These are phyloP conservation scores for Arbacia lixula DNA, from an alignment of 53 echinoderm and acorn worm species.

Conservation along the genomic window DNA sequence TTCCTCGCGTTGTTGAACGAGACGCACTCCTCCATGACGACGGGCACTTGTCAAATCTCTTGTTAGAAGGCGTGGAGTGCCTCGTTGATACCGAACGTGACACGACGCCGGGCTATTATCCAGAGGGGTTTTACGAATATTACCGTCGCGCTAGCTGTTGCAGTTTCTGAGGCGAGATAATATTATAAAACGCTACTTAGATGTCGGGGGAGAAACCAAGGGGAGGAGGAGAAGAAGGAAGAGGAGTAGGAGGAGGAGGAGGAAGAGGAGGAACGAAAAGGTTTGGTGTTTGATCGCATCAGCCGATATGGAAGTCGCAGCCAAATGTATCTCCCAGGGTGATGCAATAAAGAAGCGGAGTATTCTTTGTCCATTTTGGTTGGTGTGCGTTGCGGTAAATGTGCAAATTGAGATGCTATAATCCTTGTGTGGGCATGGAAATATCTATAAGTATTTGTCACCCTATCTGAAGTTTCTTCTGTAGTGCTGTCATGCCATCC, in stretches of 20 bases:
- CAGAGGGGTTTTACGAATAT: slow-evolving; percentile 46
- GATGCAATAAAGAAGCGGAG: slow-evolving; percentile 38
- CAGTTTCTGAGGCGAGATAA: slow-evolving; percentile 45
- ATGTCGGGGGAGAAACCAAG: slow-evolving; percentile 37
- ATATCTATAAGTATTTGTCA: slow-evolving; percentile 36
- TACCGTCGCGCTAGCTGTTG: slow-evolving; percentile 22
- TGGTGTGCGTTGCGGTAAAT: slow-evolving; percentile 7
- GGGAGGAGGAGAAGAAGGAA: slow-evolving; percentile 24
- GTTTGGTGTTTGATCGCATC: slow-evolving; percentile 33
- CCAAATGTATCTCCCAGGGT: slow-evolving; percentile 40
- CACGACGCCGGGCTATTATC: slow-evolving; percentile 39
- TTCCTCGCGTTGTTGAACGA: not conserved
- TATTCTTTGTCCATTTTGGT: slow-evolving; percentile 18
- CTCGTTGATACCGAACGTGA: slow-evolving; percentile 50
- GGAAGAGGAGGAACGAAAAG: slow-evolving; percentile 18
- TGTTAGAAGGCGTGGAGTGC: slow-evolving; percentile 8
- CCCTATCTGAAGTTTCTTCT: slow-evolving; percentile 24
- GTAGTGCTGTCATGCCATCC: slow-evolving; percentile 22
- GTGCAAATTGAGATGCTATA: slow-evolving; percentile 27
- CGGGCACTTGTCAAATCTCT: slow-evolving; percentile 36
- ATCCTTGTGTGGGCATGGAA: slow-evolving; percentile 40
- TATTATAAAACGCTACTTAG: slow-evolving; percentile 53
- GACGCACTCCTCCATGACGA: slow-evolving; percentile 1
- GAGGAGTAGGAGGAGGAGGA: not conserved
- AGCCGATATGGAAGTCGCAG: slow-evolving; percentile 31